Percentiles rank a stretch among this genome's conserved stretches.
Evolutionary conservation across 2,113 vertebrate species (phyloP).

Genomic region (Eptesicus fuscus): DNA sequence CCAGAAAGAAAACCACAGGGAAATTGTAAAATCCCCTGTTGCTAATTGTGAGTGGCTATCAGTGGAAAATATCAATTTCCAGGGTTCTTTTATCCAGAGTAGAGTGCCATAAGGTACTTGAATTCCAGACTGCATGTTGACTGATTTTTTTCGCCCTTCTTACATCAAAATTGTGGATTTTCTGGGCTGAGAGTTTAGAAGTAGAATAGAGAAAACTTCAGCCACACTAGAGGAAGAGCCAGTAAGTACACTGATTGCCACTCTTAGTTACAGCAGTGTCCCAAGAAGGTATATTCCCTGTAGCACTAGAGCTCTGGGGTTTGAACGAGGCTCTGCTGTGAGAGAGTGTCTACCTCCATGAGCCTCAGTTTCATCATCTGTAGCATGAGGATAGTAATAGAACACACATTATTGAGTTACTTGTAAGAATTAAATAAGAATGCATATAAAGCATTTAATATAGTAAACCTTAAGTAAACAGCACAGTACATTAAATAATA

Average conservation of each 20-base stretch:
- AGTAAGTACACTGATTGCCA: neutral
- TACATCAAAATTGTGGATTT: neutral
- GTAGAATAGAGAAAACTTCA: slow-evolving; percentile 22
- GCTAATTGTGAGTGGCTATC: neutral
- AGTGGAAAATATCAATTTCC: neutral
- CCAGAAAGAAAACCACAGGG: neutral
- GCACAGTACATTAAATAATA: neutral
- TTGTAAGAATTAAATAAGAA: neutral
- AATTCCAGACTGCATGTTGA: neutral
- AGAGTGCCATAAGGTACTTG: neutral
- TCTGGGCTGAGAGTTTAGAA: neutral
- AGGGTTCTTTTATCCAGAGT: neutral
- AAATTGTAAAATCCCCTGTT: neutral
- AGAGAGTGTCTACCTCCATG: neutral
- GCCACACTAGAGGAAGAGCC: neutral
- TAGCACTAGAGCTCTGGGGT: neutral
- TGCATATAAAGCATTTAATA: neutral
- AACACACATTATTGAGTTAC: neutral
- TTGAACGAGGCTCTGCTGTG: neutral
- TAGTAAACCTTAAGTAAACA: neutral
- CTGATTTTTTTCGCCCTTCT: neutral
- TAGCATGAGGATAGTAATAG: neutral
- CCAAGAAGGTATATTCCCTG: neutral
- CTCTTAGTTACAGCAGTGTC: neutral
- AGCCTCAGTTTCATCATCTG: neutral